Evolutionary conservation across 2,888 invertebrate species (phyloP), one percentile per base, ranked within the genome.

Genomic region (Mallateleia sp.): DNA sequence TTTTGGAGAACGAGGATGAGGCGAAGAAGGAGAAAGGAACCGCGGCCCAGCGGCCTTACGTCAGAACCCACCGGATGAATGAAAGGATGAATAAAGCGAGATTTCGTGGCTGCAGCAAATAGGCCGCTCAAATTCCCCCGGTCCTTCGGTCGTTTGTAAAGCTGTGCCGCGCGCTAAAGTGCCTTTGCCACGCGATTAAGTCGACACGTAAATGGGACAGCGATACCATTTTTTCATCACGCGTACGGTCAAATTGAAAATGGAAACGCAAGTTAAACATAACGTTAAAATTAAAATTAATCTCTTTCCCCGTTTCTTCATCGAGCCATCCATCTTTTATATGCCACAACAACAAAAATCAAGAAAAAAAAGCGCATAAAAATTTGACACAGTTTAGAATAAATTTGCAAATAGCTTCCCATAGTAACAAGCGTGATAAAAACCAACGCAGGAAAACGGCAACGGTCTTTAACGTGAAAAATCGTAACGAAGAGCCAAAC

Each of bases 61-160:
- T n/a, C n/a, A n/a, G n/a, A n/a, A n/a, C n/a, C n/a, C n/a, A n/a
- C n/a, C n/a, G n/a, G n/a, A n/a, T n/a, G n/a, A n/a, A n/a, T n/a
- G n/a, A n/a, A n/a, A n/a, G n/a, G 28, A 93, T 93, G 93, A 94
- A 94, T 93, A 93, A 91, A 92, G 89, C 91, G 90, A 92, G 91
- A 93, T 92, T 93, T 92, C 85, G 92, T 87, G 85, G 89, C 82
- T 56, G 86, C 85, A 78, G 88, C 85, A 87, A 86, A 85, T 81
- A 58, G 69, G 79, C 85, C 67, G 66, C 45, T 72, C 50, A 25
- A 78, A 56, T 78, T 62, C 47, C 74, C 34, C 45, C 69, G 78
- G 52, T 34, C 52, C 67, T 67, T 42, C 47, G 78, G 52, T 34
- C 52, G 62, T 67, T 42, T 38, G 2, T 22, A 9, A 72, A 79